Percentiles rank a stretch among this genome's conserved stretches.
These are phyloP conservation scores for Polyommatus icarus DNA, from an alignment of 2,888 invertebrate genomes.

Conservation along the genomic window DNA sequence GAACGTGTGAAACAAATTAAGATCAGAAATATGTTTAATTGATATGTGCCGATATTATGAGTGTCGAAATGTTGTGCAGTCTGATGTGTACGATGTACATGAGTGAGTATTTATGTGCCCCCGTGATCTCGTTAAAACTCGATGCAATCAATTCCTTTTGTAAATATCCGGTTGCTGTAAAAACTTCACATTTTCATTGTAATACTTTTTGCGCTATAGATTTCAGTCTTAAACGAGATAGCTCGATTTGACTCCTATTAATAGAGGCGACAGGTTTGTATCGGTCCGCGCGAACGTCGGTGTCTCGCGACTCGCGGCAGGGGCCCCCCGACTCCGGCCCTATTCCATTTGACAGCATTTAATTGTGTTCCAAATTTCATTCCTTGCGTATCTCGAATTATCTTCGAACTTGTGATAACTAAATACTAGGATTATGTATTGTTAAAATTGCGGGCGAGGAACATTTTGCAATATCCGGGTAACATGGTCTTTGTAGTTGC, in stretches of 20 bases:
- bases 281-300: not conserved
- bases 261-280: not conserved
- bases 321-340: constrained; percentile 11
- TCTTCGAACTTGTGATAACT: constrained; percentile 31
- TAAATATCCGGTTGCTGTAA: not conserved
- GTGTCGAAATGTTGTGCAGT: not conserved
- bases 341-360: constrained; percentile 20
- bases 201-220: constrained; percentile 9
- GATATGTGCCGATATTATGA: not conserved
- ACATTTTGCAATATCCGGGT: not conserved
- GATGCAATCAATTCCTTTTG: not conserved
- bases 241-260: not conserved
- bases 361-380: constrained; percentile 36
- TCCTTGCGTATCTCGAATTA: constrained; percentile 30
- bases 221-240: constrained; percentile 19
- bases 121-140: constrained; percentile 10
- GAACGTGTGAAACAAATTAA: not conserved
- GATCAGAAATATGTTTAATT: not conserved
- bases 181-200: not conserved
- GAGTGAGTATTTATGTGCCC: not conserved
- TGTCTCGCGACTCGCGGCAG: not conserved
- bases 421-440: constrained; percentile 31
- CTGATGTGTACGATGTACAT: not conserved
- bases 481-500: not conserved
- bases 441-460: not conserved